A percentile compares a stretch with the other conserved stretches of the same genome.
Evolutionary conservation across 2,797 vertebrate species (phyloP).

Genomic region (Natrix natrix): DNA sequence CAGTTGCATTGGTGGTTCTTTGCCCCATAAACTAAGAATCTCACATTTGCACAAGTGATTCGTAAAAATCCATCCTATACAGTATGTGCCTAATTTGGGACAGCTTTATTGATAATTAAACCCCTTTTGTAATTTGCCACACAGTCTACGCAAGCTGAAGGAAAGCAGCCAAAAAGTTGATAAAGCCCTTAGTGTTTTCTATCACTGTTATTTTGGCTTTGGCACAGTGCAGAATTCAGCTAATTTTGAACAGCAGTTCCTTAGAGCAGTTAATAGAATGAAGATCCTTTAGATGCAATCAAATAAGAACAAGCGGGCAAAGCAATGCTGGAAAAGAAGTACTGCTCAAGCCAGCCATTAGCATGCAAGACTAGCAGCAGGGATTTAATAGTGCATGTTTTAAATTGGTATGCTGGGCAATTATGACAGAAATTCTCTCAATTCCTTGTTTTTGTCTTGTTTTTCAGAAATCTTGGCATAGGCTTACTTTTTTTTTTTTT

Average conservation of each 20-base stretch:
- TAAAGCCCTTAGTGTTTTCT: slow-evolving; percentile 34
- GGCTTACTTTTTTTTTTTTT: neutral
- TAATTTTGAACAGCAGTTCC: slow-evolving; percentile 25
- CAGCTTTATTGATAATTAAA: neutral
- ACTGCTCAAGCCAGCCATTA: neutral
- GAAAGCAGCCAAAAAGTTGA: slow-evolving; percentile 4
- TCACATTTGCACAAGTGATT: neutral
- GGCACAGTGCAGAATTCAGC: slow-evolving; percentile 19
- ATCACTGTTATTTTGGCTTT: slow-evolving; percentile 9
- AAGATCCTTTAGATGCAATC: slow-evolving; percentile 20
- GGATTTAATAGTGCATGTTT: slow-evolving; percentile 2
- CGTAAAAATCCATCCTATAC: neutral
- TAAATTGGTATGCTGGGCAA: slow-evolving; percentile 34
- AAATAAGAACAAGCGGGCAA: slow-evolving; percentile 9
- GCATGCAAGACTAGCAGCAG: slow-evolving; percentile 10
- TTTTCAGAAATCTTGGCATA: slow-evolving; percentile 32
- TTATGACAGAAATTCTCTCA: slow-evolving; percentile 33
- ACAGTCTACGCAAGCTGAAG: neutral
- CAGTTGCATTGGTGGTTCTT: neutral
- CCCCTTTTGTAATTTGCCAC: slow-evolving; percentile 28
- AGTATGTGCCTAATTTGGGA: neutral
- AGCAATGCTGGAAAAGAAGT: slow-evolving; percentile 18
- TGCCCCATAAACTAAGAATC: neutral
- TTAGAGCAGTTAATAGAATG: slow-evolving; percentile 16
- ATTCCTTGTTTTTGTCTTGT: slow-evolving; percentile 10